phyloP scores from a whole-genome alignment of 2,113 vertebrate species.

The Ptyas mucosa region DNA sequence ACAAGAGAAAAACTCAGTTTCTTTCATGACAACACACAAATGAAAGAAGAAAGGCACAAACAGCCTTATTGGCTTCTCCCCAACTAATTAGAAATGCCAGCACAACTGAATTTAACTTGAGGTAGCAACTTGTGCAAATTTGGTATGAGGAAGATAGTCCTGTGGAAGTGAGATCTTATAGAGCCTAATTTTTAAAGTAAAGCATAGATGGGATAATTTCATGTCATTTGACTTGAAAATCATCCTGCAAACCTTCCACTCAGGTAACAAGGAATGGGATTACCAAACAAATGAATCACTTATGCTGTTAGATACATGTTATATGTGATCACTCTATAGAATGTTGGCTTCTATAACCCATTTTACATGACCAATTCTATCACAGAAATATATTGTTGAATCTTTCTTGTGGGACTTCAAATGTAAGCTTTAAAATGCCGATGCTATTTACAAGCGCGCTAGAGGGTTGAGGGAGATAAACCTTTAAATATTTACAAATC shows the following conservation, averaged over 20 bases:
- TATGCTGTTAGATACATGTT: neutral
- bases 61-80: constrained; percentile 38
- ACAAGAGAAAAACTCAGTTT: constrained; percentile 30
- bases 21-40: constrained; percentile 15
- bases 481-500: neutral
- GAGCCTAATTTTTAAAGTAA: neutral
- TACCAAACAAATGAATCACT: neutral
- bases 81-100: constrained; percentile 11
- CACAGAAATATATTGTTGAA: neutral
- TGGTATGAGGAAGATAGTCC: neutral
- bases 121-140: neutral
- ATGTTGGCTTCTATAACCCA: neutral
- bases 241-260: neutral
- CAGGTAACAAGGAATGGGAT: neutral
- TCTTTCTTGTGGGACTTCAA: neutral
- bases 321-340: neutral
- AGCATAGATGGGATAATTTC: neutral
- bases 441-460: neutral
- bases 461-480: neutral
- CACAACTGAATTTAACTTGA: neutral
- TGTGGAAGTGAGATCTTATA: neutral
- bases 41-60: constrained; percentile 42
- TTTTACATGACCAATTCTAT: neutral
- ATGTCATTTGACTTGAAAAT: neutral
- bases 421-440: neutral